Conservation (phyloP, 2,888 invertebrate species). For the Hydroisotoma schaefferi region DNA sequence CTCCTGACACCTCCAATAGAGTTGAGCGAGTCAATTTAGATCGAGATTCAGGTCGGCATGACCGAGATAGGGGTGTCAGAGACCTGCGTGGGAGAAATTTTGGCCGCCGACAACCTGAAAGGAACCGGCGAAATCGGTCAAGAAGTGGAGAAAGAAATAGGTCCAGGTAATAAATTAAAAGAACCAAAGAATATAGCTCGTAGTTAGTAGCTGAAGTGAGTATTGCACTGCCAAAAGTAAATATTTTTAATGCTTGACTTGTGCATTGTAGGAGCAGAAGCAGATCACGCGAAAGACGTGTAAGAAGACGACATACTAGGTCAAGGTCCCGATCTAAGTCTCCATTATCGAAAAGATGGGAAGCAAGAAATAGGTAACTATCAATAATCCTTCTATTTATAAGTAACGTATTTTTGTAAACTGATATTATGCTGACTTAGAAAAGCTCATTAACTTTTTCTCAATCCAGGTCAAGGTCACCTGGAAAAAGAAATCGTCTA, state of each 20-base stretch:
- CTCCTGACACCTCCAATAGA: background rate
- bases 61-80: background rate
- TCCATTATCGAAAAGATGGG: conserved; percentile 12
- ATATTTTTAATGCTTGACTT: background rate
- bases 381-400: background rate
- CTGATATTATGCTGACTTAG: no score
- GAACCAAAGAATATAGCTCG: no score
- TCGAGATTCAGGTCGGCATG: background rate
- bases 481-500: conserved; percentile 15
- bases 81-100: conserved; percentile 14
- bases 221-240: no score
- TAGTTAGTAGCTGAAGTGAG: no score
- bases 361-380: conserved; percentile 10
- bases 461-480: conserved; percentile 18
- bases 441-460: no score
- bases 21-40: conserved; percentile 9
- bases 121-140: conserved; percentile 12
- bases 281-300: conserved; percentile 24
- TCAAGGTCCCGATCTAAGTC: conserved; percentile 10
- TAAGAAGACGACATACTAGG: conserved; percentile 14
- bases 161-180: conserved; percentile 18
- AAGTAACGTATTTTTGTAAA: background rate
- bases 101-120: background rate
- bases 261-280: conserved; percentile 14
- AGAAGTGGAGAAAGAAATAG: conserved; percentile 14